These are phyloP conservation scores for Pterophyllum scalare DNA, from an alignment of 2,113 vertebrate genomes.

Conservation along the genomic window DNA sequence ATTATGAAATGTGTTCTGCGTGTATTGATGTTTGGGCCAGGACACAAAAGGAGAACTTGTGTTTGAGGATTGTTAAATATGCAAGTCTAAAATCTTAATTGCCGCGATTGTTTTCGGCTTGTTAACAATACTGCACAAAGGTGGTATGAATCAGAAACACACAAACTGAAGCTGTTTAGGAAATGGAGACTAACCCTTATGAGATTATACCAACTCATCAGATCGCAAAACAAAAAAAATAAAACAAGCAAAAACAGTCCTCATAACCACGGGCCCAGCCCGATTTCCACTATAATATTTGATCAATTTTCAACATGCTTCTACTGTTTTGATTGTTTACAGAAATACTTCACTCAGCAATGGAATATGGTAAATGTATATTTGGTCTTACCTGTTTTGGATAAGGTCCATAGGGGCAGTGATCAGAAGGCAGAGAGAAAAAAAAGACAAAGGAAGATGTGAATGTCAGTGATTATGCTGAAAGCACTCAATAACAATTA, in stretches of 20 bases:
- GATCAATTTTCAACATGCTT: constrained; percentile 27
- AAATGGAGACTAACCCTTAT: neutral
- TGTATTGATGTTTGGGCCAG: neutral
- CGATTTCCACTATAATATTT: no score
- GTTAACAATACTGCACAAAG: neutral
- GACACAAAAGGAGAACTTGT: neutral
- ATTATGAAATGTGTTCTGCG: neutral
- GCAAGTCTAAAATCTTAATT: neutral
- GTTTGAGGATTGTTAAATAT: neutral
- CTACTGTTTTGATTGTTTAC: constrained; percentile 19
- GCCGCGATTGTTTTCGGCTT: neutral
- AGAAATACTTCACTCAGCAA: constrained; percentile 22
- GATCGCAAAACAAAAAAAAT: neutral
- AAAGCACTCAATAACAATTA: neutral
- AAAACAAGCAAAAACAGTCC: neutral
- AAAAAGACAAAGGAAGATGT: constrained; percentile 10
- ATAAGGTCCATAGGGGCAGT: neutral
- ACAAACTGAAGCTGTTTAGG: neutral
- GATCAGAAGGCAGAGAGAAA: constrained; percentile 9
- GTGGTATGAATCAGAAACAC: neutral
- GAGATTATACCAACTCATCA: constrained; percentile 58
- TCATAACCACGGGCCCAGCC: no score
- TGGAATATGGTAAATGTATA: constrained; percentile 24
- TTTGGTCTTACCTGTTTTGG: constrained; percentile 72
- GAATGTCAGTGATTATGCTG: constrained; percentile 3